phyloP scores from a whole-genome alignment of 2,888 invertebrate species.

The Ochropleura leucogaster region DNA sequence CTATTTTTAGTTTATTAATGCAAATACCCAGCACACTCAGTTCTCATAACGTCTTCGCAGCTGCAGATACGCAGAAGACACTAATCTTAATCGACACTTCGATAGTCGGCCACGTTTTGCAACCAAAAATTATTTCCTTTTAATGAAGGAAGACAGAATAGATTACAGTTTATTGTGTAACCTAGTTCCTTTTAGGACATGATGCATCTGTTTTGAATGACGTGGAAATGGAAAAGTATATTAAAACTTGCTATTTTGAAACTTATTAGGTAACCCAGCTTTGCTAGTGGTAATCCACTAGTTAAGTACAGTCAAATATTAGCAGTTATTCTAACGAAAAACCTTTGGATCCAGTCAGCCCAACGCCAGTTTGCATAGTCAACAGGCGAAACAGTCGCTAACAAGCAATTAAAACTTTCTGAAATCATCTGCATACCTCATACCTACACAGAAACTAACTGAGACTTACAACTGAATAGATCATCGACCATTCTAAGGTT shows the following conservation, averaged over 20 bases:
- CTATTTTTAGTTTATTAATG: constrained; percentile 8
- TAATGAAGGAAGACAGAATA: constrained; percentile 1
- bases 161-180: constrained; percentile 17
- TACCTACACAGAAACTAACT: not conserved
- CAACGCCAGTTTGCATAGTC: constrained; percentile 21
- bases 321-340: not conserved
- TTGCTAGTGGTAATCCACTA: too few relatives aligned
- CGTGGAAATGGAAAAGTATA: constrained; percentile 13
- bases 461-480: not conserved
- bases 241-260: constrained; percentile 13
- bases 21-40: not conserved
- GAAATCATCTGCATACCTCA: not conserved
- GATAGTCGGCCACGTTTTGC: not conserved
- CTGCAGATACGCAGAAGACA: too few relatives aligned
- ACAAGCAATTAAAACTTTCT: constrained; percentile 37
- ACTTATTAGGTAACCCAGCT: not conserved
- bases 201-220: constrained; percentile 9
- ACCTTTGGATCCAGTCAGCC: not conserved
- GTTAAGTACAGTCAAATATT: not conserved
- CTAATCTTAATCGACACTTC: constrained; percentile 3
- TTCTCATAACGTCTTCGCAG: not conserved
- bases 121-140: not conserved
- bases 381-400: constrained; percentile 20
- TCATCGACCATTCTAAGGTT: not conserved
- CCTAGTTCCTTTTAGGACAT: constrained; percentile 12